Percentiles rank a stretch among this genome's conserved stretches.
These are phyloP conservation scores for Lymantria monacha DNA, from an alignment of 2,888 invertebrate genomes.

Conservation along the genomic window DNA sequence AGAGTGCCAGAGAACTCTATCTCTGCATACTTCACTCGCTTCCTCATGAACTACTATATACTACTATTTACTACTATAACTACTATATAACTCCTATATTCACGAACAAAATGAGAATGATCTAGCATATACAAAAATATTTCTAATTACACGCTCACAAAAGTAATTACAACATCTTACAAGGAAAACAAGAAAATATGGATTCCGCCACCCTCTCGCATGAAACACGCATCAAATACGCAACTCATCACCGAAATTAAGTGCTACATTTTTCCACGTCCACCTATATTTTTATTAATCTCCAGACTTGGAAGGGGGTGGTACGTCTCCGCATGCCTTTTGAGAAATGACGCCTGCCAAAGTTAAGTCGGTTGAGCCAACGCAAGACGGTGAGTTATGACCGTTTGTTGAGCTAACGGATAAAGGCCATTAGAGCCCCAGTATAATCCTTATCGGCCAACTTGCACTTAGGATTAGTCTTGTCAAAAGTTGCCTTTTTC, in stretches of 20 bases:
- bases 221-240: slow-evolving; percentile 53
- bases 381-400: slow-evolving; percentile 76
- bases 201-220: slow-evolving; percentile 39
- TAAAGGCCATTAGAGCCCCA: slow-evolving; percentile 77
- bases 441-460: slow-evolving; percentile 80
- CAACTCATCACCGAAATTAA: slow-evolving; percentile 73
- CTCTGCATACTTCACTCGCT: no score
- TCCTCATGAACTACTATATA: no score
- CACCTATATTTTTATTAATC: slow-evolving; percentile 80
- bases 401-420: slow-evolving; percentile 78
- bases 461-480: slow-evolving; percentile 81
- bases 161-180: slow-evolving; percentile 16
- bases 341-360: slow-evolving; percentile 82
- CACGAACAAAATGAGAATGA: slow-evolving; percentile 10
- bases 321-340: slow-evolving; percentile 77
- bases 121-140: slow-evolving; percentile 9
- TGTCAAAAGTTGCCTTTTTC: slow-evolving; percentile 77
- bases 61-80: no score
- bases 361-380: slow-evolving; percentile 81
- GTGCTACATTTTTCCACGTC: slow-evolving; percentile 79
- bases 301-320: slow-evolving; percentile 48
- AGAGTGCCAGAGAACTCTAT: no score
- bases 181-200: slow-evolving; percentile 27
- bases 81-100: no score
- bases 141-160: slow-evolving; percentile 10